Percentiles rank a stretch among this genome's conserved stretches.
Evolutionary conservation across 2,113 vertebrate genomes (phyloP).

Genomic region (Channa argus): DNA sequence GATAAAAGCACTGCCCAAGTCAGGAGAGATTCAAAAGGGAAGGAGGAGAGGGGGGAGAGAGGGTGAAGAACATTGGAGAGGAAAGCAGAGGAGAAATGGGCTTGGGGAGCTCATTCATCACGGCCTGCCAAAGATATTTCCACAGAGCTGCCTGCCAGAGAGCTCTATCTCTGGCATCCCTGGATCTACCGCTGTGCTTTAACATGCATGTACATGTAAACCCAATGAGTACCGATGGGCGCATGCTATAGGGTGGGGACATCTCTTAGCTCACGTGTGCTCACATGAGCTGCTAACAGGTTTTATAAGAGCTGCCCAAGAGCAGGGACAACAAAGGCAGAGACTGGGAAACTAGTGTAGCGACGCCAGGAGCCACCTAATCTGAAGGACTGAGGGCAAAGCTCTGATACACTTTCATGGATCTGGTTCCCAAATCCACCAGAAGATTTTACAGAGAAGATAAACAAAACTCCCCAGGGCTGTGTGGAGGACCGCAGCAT

Average conservation of each 20-base stretch:
- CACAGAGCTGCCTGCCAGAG: slow-evolving; percentile 48
- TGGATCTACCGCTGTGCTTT: slow-evolving; percentile 26
- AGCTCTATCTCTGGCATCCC: slow-evolving; percentile 48
- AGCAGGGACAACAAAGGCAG: background rate
- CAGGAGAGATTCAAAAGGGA: slow-evolving; percentile 44
- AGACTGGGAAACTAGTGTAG: background rate
- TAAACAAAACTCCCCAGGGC: slow-evolving; percentile 60
- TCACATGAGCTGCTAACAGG: slow-evolving; percentile 20
- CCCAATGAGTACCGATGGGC: background rate
- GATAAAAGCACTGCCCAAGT: slow-evolving; percentile 51
- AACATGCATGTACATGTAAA: slow-evolving; percentile 41
- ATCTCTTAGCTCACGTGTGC: slow-evolving; percentile 12
- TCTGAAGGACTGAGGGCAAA: slow-evolving; percentile 33
- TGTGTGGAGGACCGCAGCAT: slow-evolving; percentile 35
- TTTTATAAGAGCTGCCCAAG: slow-evolving; percentile 16
- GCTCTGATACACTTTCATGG: slow-evolving; percentile 25
- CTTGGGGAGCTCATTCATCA: slow-evolving; percentile 69
- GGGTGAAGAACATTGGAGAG: slow-evolving; percentile 44
- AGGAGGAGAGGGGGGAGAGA: slow-evolving; percentile 38
- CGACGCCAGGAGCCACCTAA: slow-evolving; percentile 37
- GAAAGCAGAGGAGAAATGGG: slow-evolving; percentile 42
- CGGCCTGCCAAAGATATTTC: slow-evolving; percentile 66
- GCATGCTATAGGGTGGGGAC: background rate
- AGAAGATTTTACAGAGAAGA: slow-evolving; percentile 52
- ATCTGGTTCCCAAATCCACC: slow-evolving; percentile 45